Evolutionary conservation across 2,797 vertebrate species (phyloP).

Genomic region (Tiaroga cobitis): DNA sequence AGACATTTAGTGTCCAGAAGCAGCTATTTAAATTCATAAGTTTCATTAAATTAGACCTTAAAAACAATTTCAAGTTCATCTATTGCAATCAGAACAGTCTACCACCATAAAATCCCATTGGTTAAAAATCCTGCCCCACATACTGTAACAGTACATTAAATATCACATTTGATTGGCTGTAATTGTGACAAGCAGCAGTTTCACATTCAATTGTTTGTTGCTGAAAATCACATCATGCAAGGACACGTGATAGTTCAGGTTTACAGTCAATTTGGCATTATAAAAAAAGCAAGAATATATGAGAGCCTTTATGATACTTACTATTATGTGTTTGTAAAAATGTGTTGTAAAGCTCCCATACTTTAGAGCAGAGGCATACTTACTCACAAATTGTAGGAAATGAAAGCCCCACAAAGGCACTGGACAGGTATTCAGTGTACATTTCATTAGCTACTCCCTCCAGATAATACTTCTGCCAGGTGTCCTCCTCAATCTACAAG

Average conservation of each 20-base stretch:
- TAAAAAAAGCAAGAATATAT: background rate
- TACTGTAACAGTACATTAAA: background rate
- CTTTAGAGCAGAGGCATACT: conserved; percentile 72
- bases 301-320: conserved; percentile 11
- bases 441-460: conserved; percentile 99
- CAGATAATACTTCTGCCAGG: conserved; percentile 99
- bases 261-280: background rate
- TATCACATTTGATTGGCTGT: background rate
- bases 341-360: background rate
- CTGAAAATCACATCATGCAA: background rate
- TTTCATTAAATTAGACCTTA: background rate
- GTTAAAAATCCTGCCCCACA: background rate
- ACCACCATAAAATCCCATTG: background rate
- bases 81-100: background rate
- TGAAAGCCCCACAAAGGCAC: conserved; percentile 98
- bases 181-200: background rate
- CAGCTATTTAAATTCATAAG: background rate
- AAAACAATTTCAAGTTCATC: background rate
- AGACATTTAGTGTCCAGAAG: background rate
- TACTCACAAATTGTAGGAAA: conserved; percentile 99
- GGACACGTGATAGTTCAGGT: background rate
- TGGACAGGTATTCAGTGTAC: conserved; percentile 99
- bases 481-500: conserved; percentile 97
- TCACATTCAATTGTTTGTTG: background rate
- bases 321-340: background rate